phyloP scores from a whole-genome alignment of 2,113 vertebrate genomes.

The Poeciliopsis retropinna region DNA sequence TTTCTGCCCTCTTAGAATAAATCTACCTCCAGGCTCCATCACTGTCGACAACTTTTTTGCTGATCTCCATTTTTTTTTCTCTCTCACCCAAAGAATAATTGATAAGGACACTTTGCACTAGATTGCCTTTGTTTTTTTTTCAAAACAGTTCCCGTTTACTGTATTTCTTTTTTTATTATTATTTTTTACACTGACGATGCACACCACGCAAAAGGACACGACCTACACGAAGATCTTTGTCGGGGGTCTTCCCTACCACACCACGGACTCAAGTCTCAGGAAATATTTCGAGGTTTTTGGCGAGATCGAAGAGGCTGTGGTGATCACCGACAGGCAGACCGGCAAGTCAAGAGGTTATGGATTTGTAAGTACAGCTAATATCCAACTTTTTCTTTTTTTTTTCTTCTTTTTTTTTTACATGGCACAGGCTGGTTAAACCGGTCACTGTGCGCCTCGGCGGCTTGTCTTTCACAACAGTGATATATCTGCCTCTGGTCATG shows the following conservation, averaged over 20 bases:
- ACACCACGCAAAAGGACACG: constrained; percentile 98
- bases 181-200: constrained; percentile 87
- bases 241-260: constrained; percentile 96
- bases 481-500: constrained; percentile 42
- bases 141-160: constrained; percentile 55
- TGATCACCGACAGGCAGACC: constrained; percentile 97
- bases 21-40: constrained; percentile 77
- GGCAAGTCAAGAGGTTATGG: constrained; percentile 97
- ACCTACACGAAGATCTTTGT: constrained; percentile 99
- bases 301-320: constrained; percentile 97
- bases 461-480: constrained; percentile 25
- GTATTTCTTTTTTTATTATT: constrained; percentile 9
- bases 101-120: constrained; percentile 79
- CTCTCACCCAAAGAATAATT: constrained; percentile 48
- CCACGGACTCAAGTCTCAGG: constrained; percentile 97
- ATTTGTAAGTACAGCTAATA: constrained; percentile 88
- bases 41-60: constrained; percentile 48
- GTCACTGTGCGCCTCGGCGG: background rate
- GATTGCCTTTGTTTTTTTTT: constrained; percentile 12
- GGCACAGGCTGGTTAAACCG: background rate
- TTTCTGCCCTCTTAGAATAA: constrained; percentile 49
- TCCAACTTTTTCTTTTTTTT: background rate
- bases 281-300: constrained; percentile 99
- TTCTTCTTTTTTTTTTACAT: no score
- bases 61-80: constrained; percentile 27